A percentile compares a stretch with the other conserved stretches of the same genome.
phyloP scores from a whole-genome alignment of 2,888 invertebrate genomes.

The Leucoma salicis region DNA sequence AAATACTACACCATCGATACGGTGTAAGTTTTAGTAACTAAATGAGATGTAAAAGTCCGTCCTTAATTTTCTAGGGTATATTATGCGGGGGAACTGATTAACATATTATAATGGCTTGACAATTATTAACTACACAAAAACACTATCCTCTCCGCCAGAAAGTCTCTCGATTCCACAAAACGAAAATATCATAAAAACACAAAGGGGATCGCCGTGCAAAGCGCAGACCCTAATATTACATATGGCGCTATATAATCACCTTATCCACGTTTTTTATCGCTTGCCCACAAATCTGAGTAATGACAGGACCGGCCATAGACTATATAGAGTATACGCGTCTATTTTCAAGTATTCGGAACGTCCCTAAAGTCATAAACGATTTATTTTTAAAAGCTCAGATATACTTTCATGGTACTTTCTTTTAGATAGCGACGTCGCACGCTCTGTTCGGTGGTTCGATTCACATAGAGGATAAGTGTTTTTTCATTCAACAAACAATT shows the following conservation, averaged over 20 bases:
- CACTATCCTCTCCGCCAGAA: constrained; percentile 12
- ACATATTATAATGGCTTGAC: too few relatives aligned
- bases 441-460: too few relatives aligned
- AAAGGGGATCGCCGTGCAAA: constrained; percentile 44
- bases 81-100: too few relatives aligned
- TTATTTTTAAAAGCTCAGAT: too few relatives aligned
- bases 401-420: too few relatives aligned
- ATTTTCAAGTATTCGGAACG: constrained; percentile 37
- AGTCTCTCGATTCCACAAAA: constrained; percentile 26
- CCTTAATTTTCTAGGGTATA: too few relatives aligned
- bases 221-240: constrained; percentile 64
- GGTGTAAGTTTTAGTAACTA: too few relatives aligned
- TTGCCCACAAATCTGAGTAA: constrained; percentile 68
- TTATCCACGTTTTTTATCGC: constrained; percentile 62
- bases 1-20: too few relatives aligned
- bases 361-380: constrained; percentile 39
- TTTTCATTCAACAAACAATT: too few relatives aligned
- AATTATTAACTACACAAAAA: constrained; percentile 1
- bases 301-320: constrained; percentile 52
- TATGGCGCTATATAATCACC: constrained; percentile 58
- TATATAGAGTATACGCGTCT: constrained; percentile 41
- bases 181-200: constrained; percentile 41
- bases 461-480: too few relatives aligned
- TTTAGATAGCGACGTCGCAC: too few relatives aligned
- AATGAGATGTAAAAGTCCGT: too few relatives aligned